These are phyloP conservation scores for Trichogramma dendrolimi DNA, from an alignment of 2,888 invertebrate species.

Conservation along the genomic window DNA sequence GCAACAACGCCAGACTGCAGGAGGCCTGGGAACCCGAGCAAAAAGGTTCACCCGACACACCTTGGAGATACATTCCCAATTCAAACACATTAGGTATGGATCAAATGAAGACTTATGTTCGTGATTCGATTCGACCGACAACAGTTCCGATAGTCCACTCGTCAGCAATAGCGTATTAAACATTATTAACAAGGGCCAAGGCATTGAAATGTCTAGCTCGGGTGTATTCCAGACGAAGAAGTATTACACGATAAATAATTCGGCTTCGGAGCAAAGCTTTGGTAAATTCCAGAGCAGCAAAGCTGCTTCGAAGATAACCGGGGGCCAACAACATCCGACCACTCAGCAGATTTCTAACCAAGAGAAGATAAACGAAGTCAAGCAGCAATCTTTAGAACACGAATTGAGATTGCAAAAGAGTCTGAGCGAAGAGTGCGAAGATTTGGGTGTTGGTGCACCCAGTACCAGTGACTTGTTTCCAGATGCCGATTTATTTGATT, in stretches of 20 bases:
- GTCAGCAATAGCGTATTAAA: constrained; percentile 44
- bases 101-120: constrained; percentile 40
- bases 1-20: constrained; percentile 47
- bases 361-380: constrained; percentile 47
- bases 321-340: not conserved
- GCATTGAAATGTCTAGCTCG: constrained; percentile 42
- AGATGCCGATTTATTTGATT: constrained; percentile 70
- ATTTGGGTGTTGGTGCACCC: constrained; percentile 73
- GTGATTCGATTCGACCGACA: constrained; percentile 32
- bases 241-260: constrained; percentile 45
- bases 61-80: constrained; percentile 48
- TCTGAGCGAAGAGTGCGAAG: constrained; percentile 74
- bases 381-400: constrained; percentile 57
- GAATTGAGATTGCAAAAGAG: constrained; percentile 65
- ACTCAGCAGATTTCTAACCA: constrained; percentile 30
- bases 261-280: constrained; percentile 44
- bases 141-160: constrained; percentile 37
- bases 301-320: not conserved
- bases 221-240: constrained; percentile 47
- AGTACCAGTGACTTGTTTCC: constrained; percentile 77
- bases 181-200: constrained; percentile 47
- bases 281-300: constrained; percentile 17
- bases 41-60: constrained; percentile 48
- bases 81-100: constrained; percentile 43
- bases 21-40: constrained; percentile 50